Base-by-base conservation (phyloP, 2,888 invertebrate genomes). In the Macroteleia sp. region DNA sequence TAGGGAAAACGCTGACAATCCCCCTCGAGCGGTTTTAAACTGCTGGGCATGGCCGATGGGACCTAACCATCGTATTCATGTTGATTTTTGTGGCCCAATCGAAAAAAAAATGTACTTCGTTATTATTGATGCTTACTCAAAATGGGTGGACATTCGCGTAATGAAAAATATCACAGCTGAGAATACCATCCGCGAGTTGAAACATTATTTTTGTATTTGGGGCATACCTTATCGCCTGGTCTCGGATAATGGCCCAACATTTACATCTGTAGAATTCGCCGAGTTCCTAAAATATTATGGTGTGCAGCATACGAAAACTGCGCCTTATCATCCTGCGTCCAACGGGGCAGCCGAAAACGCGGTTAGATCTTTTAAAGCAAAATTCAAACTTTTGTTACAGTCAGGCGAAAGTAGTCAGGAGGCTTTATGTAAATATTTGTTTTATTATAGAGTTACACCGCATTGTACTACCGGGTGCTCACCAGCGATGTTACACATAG, bases 41-140 rank as follows among this genome's bases (percentile, higher is more conserved):
- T n/a, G 62, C 10, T 83, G 83, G 80, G 42, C 77, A 9, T 80
- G 79, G 79, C 79, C 83, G 3, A 44, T 62, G 0, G 76, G 75
- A 0, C 81, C 81, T 8, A 78, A 71, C 16, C 17, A 81, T 10
- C 36, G 82, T 1, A n/a, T 83, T 1, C 82, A 82, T 34, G 54
- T 66, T 0, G 80, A 81, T 50, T 81, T 82, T 28, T 62, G 70
- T n/a, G 81, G 81, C 6, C 81, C 81, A 6, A 12, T 83, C 0
- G 62, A 59, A 6, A 71, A 61, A 0, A 54, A 54, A 19, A 85
- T 83, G 82, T 82, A 83, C 41, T 41, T 84, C 12, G 20, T 85
- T 0, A 79, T 85, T 3, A n/a, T n/a, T n/a, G n/a, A n/a, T n/a
- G n/a, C n/a, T n/a, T n/a, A n/a, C n/a, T n/a, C n/a, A n/a, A n/a